Evolutionary conservation across 2,888 invertebrate species (phyloP), one percentile per base, ranked within the genome.

Genomic region (Limenitis camilla): DNA sequence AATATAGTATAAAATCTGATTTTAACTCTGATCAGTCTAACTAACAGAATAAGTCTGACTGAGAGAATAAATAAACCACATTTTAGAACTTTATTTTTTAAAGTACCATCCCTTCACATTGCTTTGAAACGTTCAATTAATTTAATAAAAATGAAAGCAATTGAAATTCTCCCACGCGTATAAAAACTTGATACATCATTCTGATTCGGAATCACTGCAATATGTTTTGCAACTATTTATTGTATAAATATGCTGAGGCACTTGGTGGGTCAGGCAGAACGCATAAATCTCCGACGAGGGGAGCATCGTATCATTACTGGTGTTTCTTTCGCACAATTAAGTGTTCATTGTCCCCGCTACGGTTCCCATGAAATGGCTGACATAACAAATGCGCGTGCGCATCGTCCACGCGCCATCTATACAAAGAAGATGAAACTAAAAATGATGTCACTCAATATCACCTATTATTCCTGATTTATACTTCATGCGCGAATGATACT

Each of bases 321-420:
- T 80, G 76, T 67, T 70, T 74, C 80, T 79, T 71, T 83, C 83
- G 81, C 77, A 74, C 86, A 87, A 87, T 87, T 87, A 86, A 82
- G 74, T 75, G 67, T 56, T 63, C 73, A 83, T 87, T 88, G 87
- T 87, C 70, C 74, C 65, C 65, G 62, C 58, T 67, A 71, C 64
- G 67, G 77, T 86, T 88, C 87, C 85, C 87, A 87, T 87, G 85
- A 86, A 81, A 78, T 78, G 71, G 67, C 69, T 68, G 65, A 67
- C 68, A 70, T 66, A 73, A 71, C 70, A 70, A 62, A 49, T 72
- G 78, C 77, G 79, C 76, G 72, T 70, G 76, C 79, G 78, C 72
- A 68, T 59, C 59, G 56, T 55, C 51, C 69, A 63, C 65, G 62
- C 71, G 74, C 73, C 76, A 72, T 69, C 80, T 75, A 76, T 82